A percentile compares a stretch with the other conserved stretches of the same genome.
Conservation (phyloP, 2,113 vertebrate genomes). For the Hippocampus guttulatus region DNA sequence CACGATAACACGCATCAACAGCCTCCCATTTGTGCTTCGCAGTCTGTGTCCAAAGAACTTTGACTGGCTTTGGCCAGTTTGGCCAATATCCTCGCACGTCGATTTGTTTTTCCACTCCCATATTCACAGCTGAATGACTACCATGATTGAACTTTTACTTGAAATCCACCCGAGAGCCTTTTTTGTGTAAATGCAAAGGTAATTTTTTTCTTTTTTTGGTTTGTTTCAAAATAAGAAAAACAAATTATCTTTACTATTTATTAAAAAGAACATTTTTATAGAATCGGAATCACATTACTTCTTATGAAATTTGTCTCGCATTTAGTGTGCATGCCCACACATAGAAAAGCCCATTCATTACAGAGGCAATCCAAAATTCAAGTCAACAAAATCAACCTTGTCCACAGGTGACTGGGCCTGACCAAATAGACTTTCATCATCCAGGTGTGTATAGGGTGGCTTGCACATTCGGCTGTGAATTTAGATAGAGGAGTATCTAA, state of each 20-base stretch:
- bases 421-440: slow-evolving; percentile 51
- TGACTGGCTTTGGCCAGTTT: slow-evolving; percentile 47
- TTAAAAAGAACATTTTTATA: not conserved
- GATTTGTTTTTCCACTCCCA: slow-evolving; percentile 32
- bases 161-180: slow-evolving; percentile 3
- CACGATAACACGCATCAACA: slow-evolving; percentile 61
- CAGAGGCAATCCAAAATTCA: slow-evolving; percentile 58
- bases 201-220: not conserved
- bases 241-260: not conserved
- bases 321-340: slow-evolving; percentile 6
- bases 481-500: slow-evolving; percentile 15
- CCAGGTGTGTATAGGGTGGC: not conserved
- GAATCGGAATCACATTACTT: slow-evolving; percentile 11
- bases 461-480: slow-evolving; percentile 15
- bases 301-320: slow-evolving; percentile 21
- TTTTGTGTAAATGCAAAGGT: slow-evolving; percentile 9
- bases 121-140: slow-evolving; percentile 34
- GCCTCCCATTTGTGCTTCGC: slow-evolving; percentile 49
- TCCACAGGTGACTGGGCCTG: slow-evolving; percentile 60
- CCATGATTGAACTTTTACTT: slow-evolving; percentile 24
- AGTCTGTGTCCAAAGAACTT: slow-evolving; percentile 54
- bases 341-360: slow-evolving; percentile 37
- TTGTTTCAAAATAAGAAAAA: not conserved
- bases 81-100: slow-evolving; percentile 33
- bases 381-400: slow-evolving; percentile 54